A percentile compares a stretch with the other conserved stretches of the same genome.
Conservation (phyloP, 2,888 invertebrate species). For the Leucozona laternaria region DNA sequence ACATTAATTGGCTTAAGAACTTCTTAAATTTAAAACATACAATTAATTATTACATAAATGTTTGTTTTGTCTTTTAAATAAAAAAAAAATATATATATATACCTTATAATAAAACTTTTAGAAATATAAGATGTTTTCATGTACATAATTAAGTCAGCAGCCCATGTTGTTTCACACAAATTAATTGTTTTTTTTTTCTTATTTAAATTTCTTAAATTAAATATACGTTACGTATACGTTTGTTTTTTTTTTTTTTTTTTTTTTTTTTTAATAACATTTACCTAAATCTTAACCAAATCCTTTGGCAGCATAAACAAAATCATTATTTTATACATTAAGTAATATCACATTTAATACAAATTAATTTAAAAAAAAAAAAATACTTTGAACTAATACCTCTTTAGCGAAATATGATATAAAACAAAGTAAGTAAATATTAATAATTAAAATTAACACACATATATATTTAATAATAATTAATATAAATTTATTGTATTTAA, state of each 20-base stretch:
- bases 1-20: slow-evolving; percentile 64
- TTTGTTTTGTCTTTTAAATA: not conserved
- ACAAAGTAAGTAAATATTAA: slow-evolving; percentile 42
- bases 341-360: slow-evolving; percentile 52
- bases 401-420: slow-evolving; percentile 64
- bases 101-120: slow-evolving; percentile 27
- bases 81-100: slow-evolving; percentile 9
- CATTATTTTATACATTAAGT: slow-evolving; percentile 13
- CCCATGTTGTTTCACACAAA: slow-evolving; percentile 66
- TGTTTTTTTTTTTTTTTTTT: slow-evolving; percentile 13
- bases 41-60: slow-evolving; percentile 23
- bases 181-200: slow-evolving; percentile 11
- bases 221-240: slow-evolving; percentile 23
- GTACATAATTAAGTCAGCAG: slow-evolving; percentile 62
- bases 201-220: slow-evolving; percentile 16
- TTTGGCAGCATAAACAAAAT: slow-evolving; percentile 72
- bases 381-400: slow-evolving; percentile 73
- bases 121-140: slow-evolving; percentile 61
- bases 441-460: slow-evolving; percentile 30
- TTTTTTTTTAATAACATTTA: slow-evolving; percentile 2
- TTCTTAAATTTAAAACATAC: slow-evolving; percentile 56
- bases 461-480: slow-evolving; percentile 62
- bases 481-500: slow-evolving; percentile 64
- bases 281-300: slow-evolving; percentile 40
- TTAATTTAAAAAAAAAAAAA: slow-evolving; percentile 70